These are phyloP conservation scores for Lottia scabra DNA, from an alignment of 2,888 invertebrate genomes.

Conservation along the genomic window DNA sequence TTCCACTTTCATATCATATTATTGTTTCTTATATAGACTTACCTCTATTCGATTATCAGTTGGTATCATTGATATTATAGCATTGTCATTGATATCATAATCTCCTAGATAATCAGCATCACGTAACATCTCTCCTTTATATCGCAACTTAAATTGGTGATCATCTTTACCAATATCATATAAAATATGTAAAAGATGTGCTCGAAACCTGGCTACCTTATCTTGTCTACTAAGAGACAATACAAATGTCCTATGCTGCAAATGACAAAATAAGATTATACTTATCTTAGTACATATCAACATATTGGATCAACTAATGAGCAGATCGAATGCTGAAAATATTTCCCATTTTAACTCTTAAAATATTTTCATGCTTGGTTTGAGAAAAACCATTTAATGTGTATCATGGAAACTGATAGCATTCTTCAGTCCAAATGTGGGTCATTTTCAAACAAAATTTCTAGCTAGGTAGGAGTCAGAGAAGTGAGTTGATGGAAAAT, in stretches of 20 bases:
- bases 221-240: slow-evolving; percentile 53
- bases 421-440: too few relatives aligned
- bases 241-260: slow-evolving; percentile 63
- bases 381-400: too few relatives aligned
- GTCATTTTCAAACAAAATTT: too few relatives aligned
- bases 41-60: slow-evolving; percentile 56
- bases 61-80: slow-evolving; percentile 62
- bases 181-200: slow-evolving; percentile 62
- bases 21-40: slow-evolving; percentile 16
- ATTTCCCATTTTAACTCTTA: too few relatives aligned
- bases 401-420: too few relatives aligned
- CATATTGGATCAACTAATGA: too few relatives aligned
- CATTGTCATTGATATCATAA: slow-evolving; percentile 58
- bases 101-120: slow-evolving; percentile 61
- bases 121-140: slow-evolving; percentile 60
- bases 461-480: too few relatives aligned
- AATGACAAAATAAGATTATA: slow-evolving; percentile 11
- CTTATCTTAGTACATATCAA: too few relatives aligned
- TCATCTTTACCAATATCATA: slow-evolving; percentile 61
- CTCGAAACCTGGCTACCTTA: slow-evolving; percentile 60
- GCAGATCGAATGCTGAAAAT: too few relatives aligned
- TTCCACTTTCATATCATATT: too few relatives aligned
- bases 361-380: too few relatives aligned
- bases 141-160: slow-evolving; percentile 62
- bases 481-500: too few relatives aligned